Percentiles rank a stretch among this genome's conserved stretches.
Evolutionary conservation across 2,113 vertebrate species (phyloP).

Genomic region (Perccottus glenii): DNA sequence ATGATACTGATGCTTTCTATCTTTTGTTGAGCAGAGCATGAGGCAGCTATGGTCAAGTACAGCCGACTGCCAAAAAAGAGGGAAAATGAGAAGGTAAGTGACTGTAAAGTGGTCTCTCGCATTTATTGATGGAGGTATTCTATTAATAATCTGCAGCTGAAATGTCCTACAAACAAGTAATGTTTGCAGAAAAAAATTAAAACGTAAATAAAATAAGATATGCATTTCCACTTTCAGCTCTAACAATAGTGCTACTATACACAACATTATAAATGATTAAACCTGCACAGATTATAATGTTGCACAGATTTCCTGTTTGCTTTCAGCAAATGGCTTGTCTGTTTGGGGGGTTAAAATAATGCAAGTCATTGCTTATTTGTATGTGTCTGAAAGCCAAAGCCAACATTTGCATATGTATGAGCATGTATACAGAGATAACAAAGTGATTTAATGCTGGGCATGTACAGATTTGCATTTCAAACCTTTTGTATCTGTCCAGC

Average conservation of each 20-base stretch:
- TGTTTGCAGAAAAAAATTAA: conserved; percentile 19
- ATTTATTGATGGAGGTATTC: conserved; percentile 9
- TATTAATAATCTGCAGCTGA: conserved; percentile 6
- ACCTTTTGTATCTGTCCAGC: conserved; percentile 71
- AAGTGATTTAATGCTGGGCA: not conserved
- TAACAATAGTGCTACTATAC: not conserved
- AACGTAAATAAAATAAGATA: conserved; percentile 9
- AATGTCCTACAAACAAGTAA: conserved; percentile 13
- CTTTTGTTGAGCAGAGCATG: conserved; percentile 85
- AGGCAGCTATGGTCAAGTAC: conserved; percentile 96
- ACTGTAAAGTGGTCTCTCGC: not conserved
- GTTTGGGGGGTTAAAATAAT: conserved; percentile 4
- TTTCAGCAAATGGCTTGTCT: not conserved
- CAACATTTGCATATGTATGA: conserved; percentile 35
- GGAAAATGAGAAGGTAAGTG: conserved; percentile 93
- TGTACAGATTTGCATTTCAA: conserved; percentile 12
- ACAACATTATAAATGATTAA: not conserved
- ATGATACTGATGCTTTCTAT: not conserved
- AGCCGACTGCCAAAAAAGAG: conserved; percentile 95
- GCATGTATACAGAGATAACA: not conserved
- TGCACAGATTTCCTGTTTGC: conserved; percentile 7
- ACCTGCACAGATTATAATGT: conserved; percentile 4
- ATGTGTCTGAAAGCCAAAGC: not conserved
- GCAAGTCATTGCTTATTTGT: conserved; percentile 20
- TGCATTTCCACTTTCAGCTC: not conserved